Evolutionary conservation across 2,888 invertebrate species (phyloP).

Genomic region (Eristalinus sepulchralis): DNA sequence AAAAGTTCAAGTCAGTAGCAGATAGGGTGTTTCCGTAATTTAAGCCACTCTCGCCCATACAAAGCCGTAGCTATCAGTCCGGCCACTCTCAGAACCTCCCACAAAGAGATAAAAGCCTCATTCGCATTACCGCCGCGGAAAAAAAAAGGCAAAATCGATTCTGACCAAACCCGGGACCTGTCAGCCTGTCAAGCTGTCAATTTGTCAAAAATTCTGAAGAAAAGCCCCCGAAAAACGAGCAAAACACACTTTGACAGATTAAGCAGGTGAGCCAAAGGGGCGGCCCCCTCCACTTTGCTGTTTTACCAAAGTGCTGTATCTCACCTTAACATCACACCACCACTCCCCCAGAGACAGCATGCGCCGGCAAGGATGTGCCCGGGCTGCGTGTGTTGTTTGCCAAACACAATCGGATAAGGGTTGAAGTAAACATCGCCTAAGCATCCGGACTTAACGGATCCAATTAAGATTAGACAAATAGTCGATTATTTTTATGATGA

Average conservation of each 20-base stretch:
- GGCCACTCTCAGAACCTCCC: not conserved
- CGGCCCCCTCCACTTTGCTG: not conserved
- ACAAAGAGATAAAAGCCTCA: not conserved
- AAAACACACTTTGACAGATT: not conserved
- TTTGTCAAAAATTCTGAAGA: not conserved
- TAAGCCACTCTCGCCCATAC: too few species aligned
- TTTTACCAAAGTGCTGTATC: not conserved
- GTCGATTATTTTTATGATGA: slow-evolving; percentile 49
- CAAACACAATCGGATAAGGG: slow-evolving; percentile 34
- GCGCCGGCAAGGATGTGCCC: not conserved
- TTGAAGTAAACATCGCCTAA: slow-evolving; percentile 37
- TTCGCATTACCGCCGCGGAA: not conserved
- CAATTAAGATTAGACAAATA: slow-evolving; percentile 59
- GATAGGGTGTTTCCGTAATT: too few species aligned
- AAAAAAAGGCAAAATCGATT: slow-evolving; percentile 1
- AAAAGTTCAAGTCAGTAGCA: too few species aligned
- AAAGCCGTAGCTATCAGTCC: not conserved
- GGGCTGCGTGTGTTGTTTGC: not conserved
- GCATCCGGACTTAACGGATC: slow-evolving; percentile 47
- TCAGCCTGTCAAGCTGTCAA: slow-evolving; percentile 30
- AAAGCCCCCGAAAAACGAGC: not conserved
- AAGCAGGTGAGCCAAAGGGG: not conserved
- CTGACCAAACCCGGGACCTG: slow-evolving; percentile 7
- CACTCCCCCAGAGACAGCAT: not conserved
- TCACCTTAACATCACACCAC: not conserved